These are phyloP conservation scores for Latrodectus hesperus DNA, from an alignment of 2,888 invertebrate genomes.

Conservation along the genomic window DNA sequence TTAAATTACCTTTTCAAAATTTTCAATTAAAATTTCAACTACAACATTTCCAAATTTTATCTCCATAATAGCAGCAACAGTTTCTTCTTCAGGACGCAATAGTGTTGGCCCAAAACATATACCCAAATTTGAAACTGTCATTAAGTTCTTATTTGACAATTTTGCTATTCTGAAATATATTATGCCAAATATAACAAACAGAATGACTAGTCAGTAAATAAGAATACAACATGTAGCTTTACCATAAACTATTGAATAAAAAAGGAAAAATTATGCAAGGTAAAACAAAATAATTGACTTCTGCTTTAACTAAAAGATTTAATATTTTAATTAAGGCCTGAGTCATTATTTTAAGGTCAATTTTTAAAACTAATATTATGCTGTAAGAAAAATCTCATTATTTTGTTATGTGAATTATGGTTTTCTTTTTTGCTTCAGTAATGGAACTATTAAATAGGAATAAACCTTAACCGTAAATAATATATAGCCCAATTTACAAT, in stretches of 20 bases:
- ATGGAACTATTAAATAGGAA: no score
- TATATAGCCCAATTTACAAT: no score
- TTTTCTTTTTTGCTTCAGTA: no score
- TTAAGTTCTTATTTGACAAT: conserved; percentile 90
- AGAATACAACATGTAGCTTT: not conserved
- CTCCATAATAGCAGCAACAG: conserved; percentile 98
- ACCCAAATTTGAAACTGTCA: conserved; percentile 97
- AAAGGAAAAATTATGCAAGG: not conserved
- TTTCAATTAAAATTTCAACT: conserved; percentile 95
- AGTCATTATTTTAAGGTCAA: not conserved
- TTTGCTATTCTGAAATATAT: conserved; percentile 82
- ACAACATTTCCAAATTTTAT: conserved; percentile 99
- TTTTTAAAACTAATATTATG: not conserved
- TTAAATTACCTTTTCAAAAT: conserved; percentile 80
- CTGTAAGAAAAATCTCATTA: not conserved
- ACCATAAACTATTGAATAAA: no score
- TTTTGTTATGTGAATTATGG: no score
- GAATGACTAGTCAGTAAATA: not conserved
- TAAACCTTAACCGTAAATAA: no score
- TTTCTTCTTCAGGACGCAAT: conserved; percentile 94
- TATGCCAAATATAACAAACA: not conserved
- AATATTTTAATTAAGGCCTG: not conserved
- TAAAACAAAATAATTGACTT: not conserved
- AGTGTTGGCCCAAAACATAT: conserved; percentile 99
- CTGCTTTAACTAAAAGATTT: no score